Base-by-base conservation (phyloP, 2,888 invertebrate genomes). In the Chloromyia formosa region DNA sequence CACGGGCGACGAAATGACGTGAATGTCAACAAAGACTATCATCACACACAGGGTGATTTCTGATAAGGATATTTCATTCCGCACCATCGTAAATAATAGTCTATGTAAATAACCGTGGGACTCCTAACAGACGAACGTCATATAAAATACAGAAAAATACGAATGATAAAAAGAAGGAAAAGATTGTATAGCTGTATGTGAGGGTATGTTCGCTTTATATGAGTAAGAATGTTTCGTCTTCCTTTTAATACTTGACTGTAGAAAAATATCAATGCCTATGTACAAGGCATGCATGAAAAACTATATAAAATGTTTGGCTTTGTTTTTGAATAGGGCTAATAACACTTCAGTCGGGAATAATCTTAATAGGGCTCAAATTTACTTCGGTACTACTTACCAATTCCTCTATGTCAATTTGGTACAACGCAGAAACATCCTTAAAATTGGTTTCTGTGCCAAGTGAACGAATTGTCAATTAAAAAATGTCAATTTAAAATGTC, bases 91-190 rank as follows among this genome's bases (percentile, higher is more conserved):
- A 49, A 49, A 49, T 49, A 49, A 49, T n/a, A 49, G 12, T 49
- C 16, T n/a, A 49, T 49, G 49, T n/a, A 49, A 49, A 49, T 49
- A 49, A 49, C 3, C 49, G 49, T 49, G 49, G 49, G 49, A 49
- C 10, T 49, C 10, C 49, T n/a, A 49, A 10, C 49, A 49, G 49
- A n/a, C 49, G 14, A 49, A 35, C 27, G 27, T 35, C 27, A 35
- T 35, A 35, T 35, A n/a, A n/a, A n/a, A n/a, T n/a, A 12, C 42
- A 12, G 42, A 42, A 42, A 42, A 42, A 12, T 42, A n/a, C 42
- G 42, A 5, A 42, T 9, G 12, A 42, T 42, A 12, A 12, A 12
- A 12, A 42, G 42, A 42, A 42, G 42, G 5, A n/a, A n/a, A 42
- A 42, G 42, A 9, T 42, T 42, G 42, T 42, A 9, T 42, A 42